Conservation (phyloP, 2,797 vertebrate genomes). For the Mormyrops attenuatus region DNA sequence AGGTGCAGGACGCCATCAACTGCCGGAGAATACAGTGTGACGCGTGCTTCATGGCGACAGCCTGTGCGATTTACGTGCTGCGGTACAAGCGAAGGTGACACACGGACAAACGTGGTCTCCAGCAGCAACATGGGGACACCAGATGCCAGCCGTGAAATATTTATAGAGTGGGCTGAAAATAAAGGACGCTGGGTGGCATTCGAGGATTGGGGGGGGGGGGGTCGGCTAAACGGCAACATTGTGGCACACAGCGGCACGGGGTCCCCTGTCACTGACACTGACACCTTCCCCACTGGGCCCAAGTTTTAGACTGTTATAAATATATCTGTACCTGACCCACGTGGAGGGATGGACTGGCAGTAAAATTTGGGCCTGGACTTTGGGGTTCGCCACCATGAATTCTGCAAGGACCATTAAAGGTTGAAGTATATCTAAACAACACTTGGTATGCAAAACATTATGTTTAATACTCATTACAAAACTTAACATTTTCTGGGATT, state of each 20-base stretch:
- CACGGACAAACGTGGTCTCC: not conserved
- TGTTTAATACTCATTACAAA: not conserved
- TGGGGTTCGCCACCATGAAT: not conserved
- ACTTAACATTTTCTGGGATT: not conserved
- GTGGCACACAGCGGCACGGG: not conserved
- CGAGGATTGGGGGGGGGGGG: not conserved
- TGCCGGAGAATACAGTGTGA: not conserved
- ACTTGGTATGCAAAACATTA: not conserved
- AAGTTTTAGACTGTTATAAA: not conserved
- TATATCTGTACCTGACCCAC: not conserved
- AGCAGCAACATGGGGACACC: constrained; percentile 9
- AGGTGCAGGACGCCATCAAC: not conserved
- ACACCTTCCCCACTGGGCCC: not conserved
- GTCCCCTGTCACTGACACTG: not conserved
- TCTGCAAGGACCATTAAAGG: not conserved
- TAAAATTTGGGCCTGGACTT: not conserved
- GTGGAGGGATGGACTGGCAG: not conserved
- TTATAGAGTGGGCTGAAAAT: constrained; percentile 11
- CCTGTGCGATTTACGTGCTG: not conserved
- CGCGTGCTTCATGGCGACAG: not conserved
- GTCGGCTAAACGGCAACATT: not conserved
- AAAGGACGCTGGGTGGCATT: not conserved
- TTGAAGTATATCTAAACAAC: not conserved
- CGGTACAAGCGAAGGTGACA: constrained; percentile 1
- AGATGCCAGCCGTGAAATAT: constrained; percentile 27